Base-by-base conservation (phyloP, 2,113 vertebrate genomes). In the Aspidoscelis tigris region DNA sequence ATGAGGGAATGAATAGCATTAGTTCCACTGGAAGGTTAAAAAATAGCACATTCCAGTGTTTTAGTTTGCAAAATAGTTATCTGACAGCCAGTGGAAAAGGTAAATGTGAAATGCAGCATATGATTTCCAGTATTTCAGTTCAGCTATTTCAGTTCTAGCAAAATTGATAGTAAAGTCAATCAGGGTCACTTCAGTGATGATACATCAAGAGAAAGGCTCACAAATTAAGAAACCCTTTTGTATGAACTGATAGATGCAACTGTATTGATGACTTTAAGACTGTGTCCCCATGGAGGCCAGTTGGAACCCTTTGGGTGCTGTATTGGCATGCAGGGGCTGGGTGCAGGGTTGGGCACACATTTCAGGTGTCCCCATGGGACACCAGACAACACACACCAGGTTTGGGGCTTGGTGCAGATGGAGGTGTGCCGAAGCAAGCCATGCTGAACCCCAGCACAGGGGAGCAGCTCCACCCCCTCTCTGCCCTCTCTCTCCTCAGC, bases 201-300 rank as follows among this genome's bases (percentile, higher is more conserved):
- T 0, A 14, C 76, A 16, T 79, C 85, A 90, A 7, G 26, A 84
- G 53, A 86, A 90, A 83, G 1, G 80, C 69, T 65, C 53, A 80
- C 6, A 53, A 75, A 86, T 14, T 75, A 61, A 80, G 79, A 66
- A 1, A 80, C 14, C 0, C 2, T 86, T 75, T 14, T 81, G 14
- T 2, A 0, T 78, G 47, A 91, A 88, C 79, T 86, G 76, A 90
- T 33, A 91, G 69, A 90, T 74, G 47, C 72, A 43, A 84, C 88
- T 86, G 87, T 88, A 84, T 26, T 80, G 65, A 81, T 79, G 43
- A 87, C 72, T 81, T 83, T 84, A 83, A 85, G 33, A 33, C 33
- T 33, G 33, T 33, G 33, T 33, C 33, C 33, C 33, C 33, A 33
- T 33, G 33, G 33, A 33, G 33, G 33, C 33, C 33, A 33, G 33